phyloP scores from a whole-genome alignment of 53 echinoderm and acorn worm species.

The Temnopleurus reevesii region DNA sequence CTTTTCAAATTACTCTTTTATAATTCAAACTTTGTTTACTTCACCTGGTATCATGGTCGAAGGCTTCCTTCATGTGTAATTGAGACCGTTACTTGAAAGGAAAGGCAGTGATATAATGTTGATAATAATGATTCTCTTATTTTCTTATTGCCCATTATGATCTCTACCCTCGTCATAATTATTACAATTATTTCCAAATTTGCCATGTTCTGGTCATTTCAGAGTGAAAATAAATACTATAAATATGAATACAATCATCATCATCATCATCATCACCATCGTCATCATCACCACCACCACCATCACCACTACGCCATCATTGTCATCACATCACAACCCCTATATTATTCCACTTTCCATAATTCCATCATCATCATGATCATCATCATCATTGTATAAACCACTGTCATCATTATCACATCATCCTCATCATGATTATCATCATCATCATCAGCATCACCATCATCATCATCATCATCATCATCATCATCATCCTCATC shows the following conservation, averaged over 20 bases:
- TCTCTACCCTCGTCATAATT: background rate
- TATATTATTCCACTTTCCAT: too few relatives aligned
- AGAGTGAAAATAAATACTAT: background rate
- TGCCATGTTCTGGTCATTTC: too few relatives aligned
- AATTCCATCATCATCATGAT: background rate
- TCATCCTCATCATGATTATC: background rate
- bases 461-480: background rate
- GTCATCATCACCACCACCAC: background rate
- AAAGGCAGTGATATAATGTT: too few relatives aligned
- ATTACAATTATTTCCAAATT: background rate
- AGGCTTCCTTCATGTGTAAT: too few relatives aligned
- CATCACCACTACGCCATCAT: background rate
- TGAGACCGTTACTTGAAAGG: too few relatives aligned
- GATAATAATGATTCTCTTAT: too few relatives aligned
- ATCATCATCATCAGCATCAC: background rate
- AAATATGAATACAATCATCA: background rate
- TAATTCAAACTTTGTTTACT: too few relatives aligned
- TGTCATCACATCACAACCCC: background rate
- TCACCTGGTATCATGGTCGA: too few relatives aligned
- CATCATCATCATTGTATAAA: background rate
- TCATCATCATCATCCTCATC: background rate
- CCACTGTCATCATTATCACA: background rate
- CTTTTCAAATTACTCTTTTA: too few relatives aligned
- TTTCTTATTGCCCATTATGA: too few relatives aligned
- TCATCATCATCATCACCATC: slow-evolving; percentile 1